phyloP scores from a whole-genome alignment of 2,113 vertebrate species.

The Lanius collurio region DNA sequence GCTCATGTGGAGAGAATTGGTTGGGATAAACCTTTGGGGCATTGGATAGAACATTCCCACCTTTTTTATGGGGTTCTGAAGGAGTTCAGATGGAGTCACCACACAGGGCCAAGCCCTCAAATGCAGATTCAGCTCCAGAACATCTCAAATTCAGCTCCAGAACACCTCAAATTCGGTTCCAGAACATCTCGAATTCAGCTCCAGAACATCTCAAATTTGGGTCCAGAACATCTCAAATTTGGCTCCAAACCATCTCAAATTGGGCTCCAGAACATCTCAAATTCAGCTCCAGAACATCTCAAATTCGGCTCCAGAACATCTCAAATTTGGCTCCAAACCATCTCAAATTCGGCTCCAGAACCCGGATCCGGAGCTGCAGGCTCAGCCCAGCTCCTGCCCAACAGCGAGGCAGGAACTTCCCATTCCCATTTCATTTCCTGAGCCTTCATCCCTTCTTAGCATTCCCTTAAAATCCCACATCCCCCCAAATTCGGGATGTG shows the following conservation, averaged over 20 bases:
- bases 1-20: not conserved
- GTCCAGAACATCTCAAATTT: not conserved
- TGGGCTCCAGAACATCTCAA: not conserved
- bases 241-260: not conserved
- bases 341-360: not conserved
- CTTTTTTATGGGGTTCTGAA: not conserved
- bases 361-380: not conserved
- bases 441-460: not conserved
- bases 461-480: not conserved
- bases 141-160: not conserved
- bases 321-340: not conserved
- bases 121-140: not conserved
- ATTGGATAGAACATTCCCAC: not conserved
- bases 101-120: not conserved
- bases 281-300: too few species aligned
- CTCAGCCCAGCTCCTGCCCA: not conserved
- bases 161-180: not conserved
- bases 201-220: not conserved
- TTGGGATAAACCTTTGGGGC: not conserved
- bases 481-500: fast-evolving
- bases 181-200: not conserved
- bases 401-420: not conserved
- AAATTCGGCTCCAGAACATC: too few species aligned
- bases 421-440: not conserved
- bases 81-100: not conserved